A percentile compares a stretch with the other conserved stretches of the same genome.
Conservation (phyloP, 2,113 vertebrate genomes). For the Engystomops pustulosus region DNA sequence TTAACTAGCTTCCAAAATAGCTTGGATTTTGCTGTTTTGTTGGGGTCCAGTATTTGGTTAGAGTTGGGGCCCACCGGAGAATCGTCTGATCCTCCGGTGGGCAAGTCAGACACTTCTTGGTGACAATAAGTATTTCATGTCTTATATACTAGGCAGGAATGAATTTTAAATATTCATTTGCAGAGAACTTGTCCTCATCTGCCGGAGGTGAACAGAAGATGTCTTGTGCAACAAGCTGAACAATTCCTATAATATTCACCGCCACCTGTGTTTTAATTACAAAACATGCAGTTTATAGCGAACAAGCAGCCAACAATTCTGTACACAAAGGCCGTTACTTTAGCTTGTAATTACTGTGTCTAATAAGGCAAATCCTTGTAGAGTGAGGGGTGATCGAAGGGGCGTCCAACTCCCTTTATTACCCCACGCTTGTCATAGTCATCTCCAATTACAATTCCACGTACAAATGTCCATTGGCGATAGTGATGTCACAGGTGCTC, state of each 20-base stretch:
- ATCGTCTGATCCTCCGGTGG: no score
- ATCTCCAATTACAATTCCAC: conserved; percentile 35
- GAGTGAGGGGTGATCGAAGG: neutral
- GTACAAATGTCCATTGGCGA: neutral
- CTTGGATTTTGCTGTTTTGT: no score
- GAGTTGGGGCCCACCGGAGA: no score
- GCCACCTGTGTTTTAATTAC: conserved; percentile 42
- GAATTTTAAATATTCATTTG: neutral
- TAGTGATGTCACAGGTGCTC: neutral
- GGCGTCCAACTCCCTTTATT: conserved; percentile 8
- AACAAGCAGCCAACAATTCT: neutral
- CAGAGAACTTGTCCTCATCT: neutral
- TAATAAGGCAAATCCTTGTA: conserved; percentile 31
- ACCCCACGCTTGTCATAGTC: conserved; percentile 28
- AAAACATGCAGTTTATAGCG: conserved; percentile 12
- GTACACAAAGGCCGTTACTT: neutral
- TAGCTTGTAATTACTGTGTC: conserved; percentile 35
- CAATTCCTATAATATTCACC: neutral
- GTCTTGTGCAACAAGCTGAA: neutral
- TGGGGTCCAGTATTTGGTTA: no score
- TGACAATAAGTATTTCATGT: no score
- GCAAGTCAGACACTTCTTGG: no score
- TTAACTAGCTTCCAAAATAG: no score
- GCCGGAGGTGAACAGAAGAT: neutral
- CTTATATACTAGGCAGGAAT: neutral